Base-by-base conservation (phyloP, 2,797 vertebrate genomes). In the Poeciliopsis turneri region DNA sequence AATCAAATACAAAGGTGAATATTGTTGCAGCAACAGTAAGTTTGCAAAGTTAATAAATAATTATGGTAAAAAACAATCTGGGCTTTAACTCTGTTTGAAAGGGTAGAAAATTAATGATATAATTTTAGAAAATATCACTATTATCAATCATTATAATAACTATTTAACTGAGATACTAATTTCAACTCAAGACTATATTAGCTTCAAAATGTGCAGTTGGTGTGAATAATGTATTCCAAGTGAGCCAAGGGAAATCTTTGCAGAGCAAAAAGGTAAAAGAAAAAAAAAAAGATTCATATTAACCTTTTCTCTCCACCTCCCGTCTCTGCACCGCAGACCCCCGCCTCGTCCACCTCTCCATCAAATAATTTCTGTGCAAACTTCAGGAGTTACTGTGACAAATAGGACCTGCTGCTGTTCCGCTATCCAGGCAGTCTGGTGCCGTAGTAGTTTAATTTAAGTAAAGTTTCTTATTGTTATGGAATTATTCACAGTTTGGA, bases 401-500 rank as follows among this genome's bases (percentile, higher is more conserved):
- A 59, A 78, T 85, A 45, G 79, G 72, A 82, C 69, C n/a, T 47
- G 78, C 77, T 85, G 74, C 79, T 45, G 76, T 70, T 81, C 68
- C 83, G 76, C 79, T 78, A 74, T 80, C 70, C 71, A 75, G 20
- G 64, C 74, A 78, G 55, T 78, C 74, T 78, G 70, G 46, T 84
- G 47, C 77, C 72, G 76, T 82, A 46, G 82, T 43, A 82, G 72
- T 86, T 79, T 90, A 79, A 87, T 90, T 83, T 87, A 71, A 88
- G 72, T 33, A 78, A 47, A 84, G 77, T 80, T 78, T 88, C 86
- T 87, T 78, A 87, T 91, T 86, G 75, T 41, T 83, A 88, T 89
- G 85, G 80, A 93, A 91, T 87, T 88, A 91, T 91, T 89, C 89
- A 84, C 77, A 73, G 71, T 72, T 81, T 77, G 77, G 75, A 83